Percentiles rank a stretch among this genome's conserved stretches.
phyloP scores from a whole-genome alignment of 2,888 invertebrate genomes.

The Heliconius ethilla region DNA sequence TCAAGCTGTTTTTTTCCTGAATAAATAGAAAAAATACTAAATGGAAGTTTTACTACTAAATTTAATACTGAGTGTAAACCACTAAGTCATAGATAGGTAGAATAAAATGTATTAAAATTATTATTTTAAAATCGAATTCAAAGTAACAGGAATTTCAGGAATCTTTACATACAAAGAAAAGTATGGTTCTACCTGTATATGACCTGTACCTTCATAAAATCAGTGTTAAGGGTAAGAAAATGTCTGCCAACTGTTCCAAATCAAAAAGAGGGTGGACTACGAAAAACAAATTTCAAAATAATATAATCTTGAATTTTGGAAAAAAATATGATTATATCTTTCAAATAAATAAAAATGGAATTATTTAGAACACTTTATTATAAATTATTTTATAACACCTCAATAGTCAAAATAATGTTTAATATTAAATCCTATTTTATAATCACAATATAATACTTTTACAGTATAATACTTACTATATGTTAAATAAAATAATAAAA shows the following conservation, averaged over 20 bases:
- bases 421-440: slow-evolving; percentile 40
- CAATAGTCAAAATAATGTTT: slow-evolving; percentile 45
- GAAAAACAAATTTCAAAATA: no score
- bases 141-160: no score
- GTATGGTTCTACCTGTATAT: no score
- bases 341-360: slow-evolving; percentile 4
- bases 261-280: no score
- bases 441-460: slow-evolving; percentile 63
- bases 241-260: no score
- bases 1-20: not conserved
- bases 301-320: no score
- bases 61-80: not conserved
- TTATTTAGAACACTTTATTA: slow-evolving; percentile 31
- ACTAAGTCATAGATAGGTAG: not conserved
- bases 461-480: slow-evolving; percentile 41
- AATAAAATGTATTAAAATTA: not conserved
- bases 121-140: not conserved
- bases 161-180: no score
- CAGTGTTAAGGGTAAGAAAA: no score
- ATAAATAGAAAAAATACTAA: not conserved
- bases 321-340: no score
- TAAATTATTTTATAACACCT: slow-evolving; percentile 41
- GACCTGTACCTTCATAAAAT: no score
- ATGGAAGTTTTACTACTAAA: not conserved
- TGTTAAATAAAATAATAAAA: not conserved